These are phyloP conservation scores for Margarornis squamiger DNA, from an alignment of 2,797 vertebrate genomes.

Conservation along the genomic window DNA sequence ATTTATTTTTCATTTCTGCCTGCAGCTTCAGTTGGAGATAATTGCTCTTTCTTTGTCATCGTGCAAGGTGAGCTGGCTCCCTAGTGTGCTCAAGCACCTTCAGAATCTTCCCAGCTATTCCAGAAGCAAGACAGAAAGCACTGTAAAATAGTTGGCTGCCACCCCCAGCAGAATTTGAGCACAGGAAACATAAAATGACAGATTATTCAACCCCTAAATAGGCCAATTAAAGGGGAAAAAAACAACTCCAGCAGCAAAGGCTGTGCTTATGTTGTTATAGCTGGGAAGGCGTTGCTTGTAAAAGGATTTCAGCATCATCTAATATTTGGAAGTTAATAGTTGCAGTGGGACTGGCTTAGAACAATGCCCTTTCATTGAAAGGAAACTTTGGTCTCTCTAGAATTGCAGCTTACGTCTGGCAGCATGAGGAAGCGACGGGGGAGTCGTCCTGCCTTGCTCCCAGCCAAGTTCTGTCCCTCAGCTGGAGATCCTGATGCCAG, in stretches of 20 bases:
- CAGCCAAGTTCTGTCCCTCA: background rate
- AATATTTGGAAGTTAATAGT: background rate
- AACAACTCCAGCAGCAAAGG: background rate
- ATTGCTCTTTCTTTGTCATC: background rate
- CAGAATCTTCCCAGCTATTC: background rate
- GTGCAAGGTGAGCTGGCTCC: background rate
- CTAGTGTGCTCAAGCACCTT: background rate
- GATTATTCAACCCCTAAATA: background rate
- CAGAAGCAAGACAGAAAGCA: background rate
- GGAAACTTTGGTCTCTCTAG: background rate
- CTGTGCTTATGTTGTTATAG: background rate
- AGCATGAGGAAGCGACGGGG: accelerated
- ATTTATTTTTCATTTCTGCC: slow-evolving; percentile 21
- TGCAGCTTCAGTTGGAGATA: background rate
- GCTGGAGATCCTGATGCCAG: background rate
- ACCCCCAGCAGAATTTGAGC: background rate
- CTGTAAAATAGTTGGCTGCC: background rate
- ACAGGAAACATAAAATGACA: background rate
- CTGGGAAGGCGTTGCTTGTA: background rate
- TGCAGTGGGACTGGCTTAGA: background rate
- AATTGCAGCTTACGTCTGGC: background rate
- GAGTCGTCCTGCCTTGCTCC: background rate
- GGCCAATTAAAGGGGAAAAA: background rate
- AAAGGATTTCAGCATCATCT: background rate
- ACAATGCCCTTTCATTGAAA: background rate